Evolutionary conservation across 2,888 invertebrate genomes (phyloP).

Genomic region (Leptinotarsa tumamoca): DNA sequence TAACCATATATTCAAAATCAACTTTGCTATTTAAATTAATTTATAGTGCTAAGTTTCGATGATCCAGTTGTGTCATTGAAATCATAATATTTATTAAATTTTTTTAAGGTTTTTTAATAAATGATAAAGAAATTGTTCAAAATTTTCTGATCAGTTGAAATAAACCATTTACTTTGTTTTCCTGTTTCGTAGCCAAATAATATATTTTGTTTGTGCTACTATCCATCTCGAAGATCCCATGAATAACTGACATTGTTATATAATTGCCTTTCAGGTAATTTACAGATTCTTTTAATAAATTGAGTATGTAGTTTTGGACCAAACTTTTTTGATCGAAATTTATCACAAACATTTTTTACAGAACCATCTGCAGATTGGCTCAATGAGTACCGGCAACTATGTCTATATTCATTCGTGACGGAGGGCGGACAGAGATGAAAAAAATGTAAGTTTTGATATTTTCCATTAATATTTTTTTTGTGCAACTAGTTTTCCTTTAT

Average conservation of each 20-base stretch:
- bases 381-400: no score
- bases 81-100: background rate
- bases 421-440: no score
- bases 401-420: no score
- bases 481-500: no score
- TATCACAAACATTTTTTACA: no score
- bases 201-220: background rate
- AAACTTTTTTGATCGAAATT: no score
- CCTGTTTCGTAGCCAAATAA: background rate
- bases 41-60: background rate
- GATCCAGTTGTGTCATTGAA: no score
- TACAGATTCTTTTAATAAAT: background rate
- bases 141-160: background rate
- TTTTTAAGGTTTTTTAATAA: background rate
- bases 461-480: no score
- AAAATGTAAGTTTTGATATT: no score
- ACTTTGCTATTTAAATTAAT: background rate
- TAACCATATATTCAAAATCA: background rate
- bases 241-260: background rate
- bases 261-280: background rate
- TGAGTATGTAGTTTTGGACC: no score
- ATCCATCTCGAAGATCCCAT: background rate
- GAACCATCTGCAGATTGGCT: no score
- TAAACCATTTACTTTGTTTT: background rate
- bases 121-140: background rate